Conservation (phyloP, 2,888 invertebrate genomes). For the Gryllus longicercus region DNA sequence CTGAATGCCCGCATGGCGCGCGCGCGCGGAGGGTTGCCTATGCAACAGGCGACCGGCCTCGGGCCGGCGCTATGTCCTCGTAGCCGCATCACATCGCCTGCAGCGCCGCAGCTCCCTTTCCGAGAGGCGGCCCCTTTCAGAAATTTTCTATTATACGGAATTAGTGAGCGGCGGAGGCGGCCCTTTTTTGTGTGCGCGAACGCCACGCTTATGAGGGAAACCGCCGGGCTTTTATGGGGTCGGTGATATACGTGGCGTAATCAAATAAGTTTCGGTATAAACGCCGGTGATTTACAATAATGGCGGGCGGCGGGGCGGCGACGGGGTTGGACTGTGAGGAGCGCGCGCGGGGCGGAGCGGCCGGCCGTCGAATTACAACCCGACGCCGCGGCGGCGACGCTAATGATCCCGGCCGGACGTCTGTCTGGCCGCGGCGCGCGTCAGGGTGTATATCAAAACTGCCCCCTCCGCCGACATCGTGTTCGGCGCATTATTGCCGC, state of each 20-base stretch:
- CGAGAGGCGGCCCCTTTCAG: background rate
- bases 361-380: background rate
- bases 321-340: background rate
- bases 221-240: background rate
- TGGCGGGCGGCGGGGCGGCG: background rate
- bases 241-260: background rate
- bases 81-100: background rate
- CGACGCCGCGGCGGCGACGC: background rate
- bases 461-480: background rate
- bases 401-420: background rate
- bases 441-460: background rate
- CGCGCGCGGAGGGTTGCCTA: background rate
- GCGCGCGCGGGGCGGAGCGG: no score
- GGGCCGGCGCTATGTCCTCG: background rate
- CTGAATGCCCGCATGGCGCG: background rate
- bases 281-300: constrained; percentile 10
- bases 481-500: constrained; percentile 9
- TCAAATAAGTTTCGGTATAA: constrained; percentile 17
- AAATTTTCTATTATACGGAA: constrained; percentile 17
- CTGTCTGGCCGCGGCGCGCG: background rate
- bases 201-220: constrained; percentile 8
- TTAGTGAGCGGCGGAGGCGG: background rate
- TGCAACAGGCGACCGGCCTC: background rate
- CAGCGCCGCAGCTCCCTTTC: background rate
- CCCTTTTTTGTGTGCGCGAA: background rate